Base-by-base conservation (phyloP, 35 echinoderm and acorn worm species). In the Anneissia japonica region DNA sequence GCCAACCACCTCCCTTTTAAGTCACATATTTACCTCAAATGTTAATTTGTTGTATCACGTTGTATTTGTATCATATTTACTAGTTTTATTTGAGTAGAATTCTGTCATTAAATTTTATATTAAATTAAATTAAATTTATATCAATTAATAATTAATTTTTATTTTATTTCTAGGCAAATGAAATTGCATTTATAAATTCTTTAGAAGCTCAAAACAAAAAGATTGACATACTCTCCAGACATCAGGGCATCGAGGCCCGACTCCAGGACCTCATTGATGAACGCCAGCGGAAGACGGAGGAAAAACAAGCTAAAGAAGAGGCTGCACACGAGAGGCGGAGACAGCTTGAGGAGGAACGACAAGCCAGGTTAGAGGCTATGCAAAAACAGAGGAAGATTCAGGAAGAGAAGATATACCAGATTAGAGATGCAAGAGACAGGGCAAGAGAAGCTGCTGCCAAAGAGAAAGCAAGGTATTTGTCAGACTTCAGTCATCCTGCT, bases 171-270 rank as follows among this genome's bases (percentile, higher is more conserved):
- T 43, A 97, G 95, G 95, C 91, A 79, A 97, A 97, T 93, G 95
- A 97, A 84, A 97, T 97, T 77, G 95, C 95, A 9, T 97, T 97
- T 77, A 97, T 97, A 81, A 97, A 97, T 77, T 84, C 84, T 13
- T 46, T 97, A 73, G 95, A 97, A 34, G 95, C 95, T 10, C 92
- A 93, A 36, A 97, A 97, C 79, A 97, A 97, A 83, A 90, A 82
- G 36, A 91, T 91, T 86, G 95, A 97, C 78, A 97, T 97, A 75
- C 73, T 97, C 51, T 89, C 88, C 0, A 81, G 95, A 41, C 95
- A 97, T 75, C 88, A 93, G 41, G 95, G 88, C 3, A 92, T 93
- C 36, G 95, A 97, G 36, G 95, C 95, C 12, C 82, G 95, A 38
- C 86, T 90, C 19, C 92, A 93, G 64, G 95, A 97, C 86, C 87